These are phyloP conservation scores for Entelurus aequoreus DNA, from an alignment of 2,113 vertebrate genomes.

Conservation along the genomic window DNA sequence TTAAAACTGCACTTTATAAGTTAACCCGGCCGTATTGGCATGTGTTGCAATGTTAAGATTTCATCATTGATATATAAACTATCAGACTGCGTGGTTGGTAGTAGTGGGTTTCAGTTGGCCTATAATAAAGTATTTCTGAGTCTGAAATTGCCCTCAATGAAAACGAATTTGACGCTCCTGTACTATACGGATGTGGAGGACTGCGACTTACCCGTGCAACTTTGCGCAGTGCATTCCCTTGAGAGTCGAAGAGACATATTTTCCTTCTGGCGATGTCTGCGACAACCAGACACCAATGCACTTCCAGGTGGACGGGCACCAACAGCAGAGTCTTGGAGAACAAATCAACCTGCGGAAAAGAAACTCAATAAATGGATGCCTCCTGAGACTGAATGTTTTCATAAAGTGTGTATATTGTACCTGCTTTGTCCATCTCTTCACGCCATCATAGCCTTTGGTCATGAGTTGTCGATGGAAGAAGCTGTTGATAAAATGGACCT, in stretches of 20 bases:
- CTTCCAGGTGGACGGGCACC: slow-evolving; percentile 94
- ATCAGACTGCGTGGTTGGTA: no score
- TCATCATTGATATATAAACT: no score
- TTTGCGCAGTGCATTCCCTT: slow-evolving; percentile 88
- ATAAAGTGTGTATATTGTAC: slow-evolving; percentile 49
- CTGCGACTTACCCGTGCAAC: slow-evolving; percentile 81
- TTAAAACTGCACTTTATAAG: no score
- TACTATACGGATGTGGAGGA: no score
- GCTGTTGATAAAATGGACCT: slow-evolving; percentile 99
- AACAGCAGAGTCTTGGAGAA: slow-evolving; percentile 90
- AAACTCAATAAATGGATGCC: background rate
- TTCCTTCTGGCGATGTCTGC: slow-evolving; percentile 83
- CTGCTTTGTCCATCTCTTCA: slow-evolving; percentile 98
- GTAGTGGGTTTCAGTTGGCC: no score
- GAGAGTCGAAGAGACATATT: slow-evolving; percentile 94
- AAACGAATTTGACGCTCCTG: no score
- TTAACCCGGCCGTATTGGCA: no score
- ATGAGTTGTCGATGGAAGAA: slow-evolving; percentile 97
- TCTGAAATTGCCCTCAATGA: no score
- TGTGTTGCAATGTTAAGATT: no score
- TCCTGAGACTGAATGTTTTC: no score
- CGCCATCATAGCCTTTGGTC: slow-evolving; percentile 95
- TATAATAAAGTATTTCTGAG: no score
- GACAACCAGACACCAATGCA: slow-evolving; percentile 96
- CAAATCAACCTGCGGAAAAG: slow-evolving; percentile 81